Conservation (phyloP, 92 coral and sea anemone species). For the Paramuricea clavata region DNA sequence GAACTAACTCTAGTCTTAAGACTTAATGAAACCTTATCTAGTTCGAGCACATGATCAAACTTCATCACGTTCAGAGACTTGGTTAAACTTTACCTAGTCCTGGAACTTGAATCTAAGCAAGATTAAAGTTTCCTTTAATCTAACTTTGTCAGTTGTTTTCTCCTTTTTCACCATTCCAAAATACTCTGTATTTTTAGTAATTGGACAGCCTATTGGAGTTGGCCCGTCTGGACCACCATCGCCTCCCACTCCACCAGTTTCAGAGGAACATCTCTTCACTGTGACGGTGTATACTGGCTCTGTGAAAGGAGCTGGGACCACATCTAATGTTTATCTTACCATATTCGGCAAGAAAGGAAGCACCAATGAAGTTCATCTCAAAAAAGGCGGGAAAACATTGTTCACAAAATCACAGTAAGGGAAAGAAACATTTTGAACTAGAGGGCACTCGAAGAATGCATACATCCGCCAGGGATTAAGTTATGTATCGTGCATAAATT, state of each 20-base stretch:
- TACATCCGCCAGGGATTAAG: too few relatives aligned
- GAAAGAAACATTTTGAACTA: not conserved
- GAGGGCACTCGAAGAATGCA: too few relatives aligned
- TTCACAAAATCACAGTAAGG: slow-evolving; percentile 25
- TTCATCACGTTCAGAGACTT: not conserved
- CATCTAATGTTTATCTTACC: slow-evolving; percentile 20
- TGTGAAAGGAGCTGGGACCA: slow-evolving; percentile 24
- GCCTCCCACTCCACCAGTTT: slow-evolving; percentile 11
- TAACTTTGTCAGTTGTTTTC: not conserved
- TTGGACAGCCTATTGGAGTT: slow-evolving; percentile 42
- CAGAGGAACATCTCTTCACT: slow-evolving; percentile 37
- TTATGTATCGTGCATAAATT: too few relatives aligned
- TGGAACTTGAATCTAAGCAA: too few relatives aligned
- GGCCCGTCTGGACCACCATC: slow-evolving; percentile 16
- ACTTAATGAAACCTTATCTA: not conserved
- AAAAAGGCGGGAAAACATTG: not conserved
- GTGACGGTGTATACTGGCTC: slow-evolving; percentile 34
- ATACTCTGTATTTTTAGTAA: not conserved
- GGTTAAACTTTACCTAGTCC: not conserved
- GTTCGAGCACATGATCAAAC: not conserved
- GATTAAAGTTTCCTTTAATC: too few relatives aligned
- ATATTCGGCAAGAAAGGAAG: slow-evolving; percentile 19
- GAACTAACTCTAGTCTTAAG: not conserved
- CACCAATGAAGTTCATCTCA: slow-evolving; percentile 26
- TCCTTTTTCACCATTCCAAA: not conserved